A percentile compares a stretch with the other conserved stretches of the same genome.
Evolutionary conservation across 37 sponge, comb jelly and placozoan species (phyloP).

Genomic region (Oopsacas minuta): DNA sequence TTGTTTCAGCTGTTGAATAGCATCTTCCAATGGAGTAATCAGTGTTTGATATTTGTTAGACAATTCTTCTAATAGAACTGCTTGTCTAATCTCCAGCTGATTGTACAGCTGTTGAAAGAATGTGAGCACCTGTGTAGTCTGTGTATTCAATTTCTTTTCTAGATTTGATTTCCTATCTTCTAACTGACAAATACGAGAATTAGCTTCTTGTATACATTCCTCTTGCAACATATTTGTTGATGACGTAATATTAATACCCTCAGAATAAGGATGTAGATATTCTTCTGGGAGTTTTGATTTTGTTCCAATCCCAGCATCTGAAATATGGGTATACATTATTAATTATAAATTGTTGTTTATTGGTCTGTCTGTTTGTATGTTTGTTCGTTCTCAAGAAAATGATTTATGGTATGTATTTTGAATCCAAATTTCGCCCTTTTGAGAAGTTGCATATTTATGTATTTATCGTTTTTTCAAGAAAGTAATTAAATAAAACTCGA

Average conservation of each 20-base stretch:
- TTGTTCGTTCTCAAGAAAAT: too few relatives aligned
- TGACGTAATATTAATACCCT: not conserved
- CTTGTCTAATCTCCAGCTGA: not conserved
- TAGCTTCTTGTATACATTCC: not conserved
- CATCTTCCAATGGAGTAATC: not conserved
- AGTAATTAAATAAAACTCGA: too few relatives aligned
- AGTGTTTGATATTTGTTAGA: not conserved
- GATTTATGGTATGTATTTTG: too few relatives aligned
- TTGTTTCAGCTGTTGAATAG: not conserved
- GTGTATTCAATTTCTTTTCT: not conserved
- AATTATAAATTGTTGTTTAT: too few relatives aligned
- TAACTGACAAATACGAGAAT: not conserved
- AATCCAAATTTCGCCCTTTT: too few relatives aligned
- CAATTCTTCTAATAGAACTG: not conserved
- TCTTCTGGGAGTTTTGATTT: not conserved
- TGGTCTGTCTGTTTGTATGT: too few relatives aligned
- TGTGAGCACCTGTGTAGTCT: not conserved
- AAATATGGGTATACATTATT: too few relatives aligned
- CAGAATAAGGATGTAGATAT: not conserved
- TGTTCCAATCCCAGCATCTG: too few relatives aligned
- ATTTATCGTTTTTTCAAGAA: too few relatives aligned
- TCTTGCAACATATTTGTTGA: not conserved
- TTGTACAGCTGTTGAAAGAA: slow-evolving; percentile 6
- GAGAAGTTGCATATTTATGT: too few relatives aligned
- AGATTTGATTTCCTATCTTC: not conserved